Conservation (phyloP, 2,797 vertebrate genomes). For the Lutjanus campechanus region DNA sequence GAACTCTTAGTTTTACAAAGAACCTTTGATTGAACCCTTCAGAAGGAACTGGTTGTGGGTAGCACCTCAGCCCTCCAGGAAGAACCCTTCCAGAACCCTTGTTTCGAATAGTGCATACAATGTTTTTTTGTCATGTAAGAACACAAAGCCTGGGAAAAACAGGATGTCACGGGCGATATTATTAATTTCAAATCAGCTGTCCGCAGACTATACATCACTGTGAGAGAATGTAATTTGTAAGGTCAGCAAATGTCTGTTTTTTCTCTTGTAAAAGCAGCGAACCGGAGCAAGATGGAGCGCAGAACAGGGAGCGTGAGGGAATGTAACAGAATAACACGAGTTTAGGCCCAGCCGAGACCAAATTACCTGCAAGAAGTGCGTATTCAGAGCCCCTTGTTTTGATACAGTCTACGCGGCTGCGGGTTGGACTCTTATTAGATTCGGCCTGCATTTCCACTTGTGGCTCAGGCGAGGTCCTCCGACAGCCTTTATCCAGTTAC, state of each 20-base stretch:
- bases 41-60: no score
- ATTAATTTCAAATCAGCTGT: slow-evolving; percentile 54
- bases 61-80: no score
- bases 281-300: slow-evolving; percentile 15
- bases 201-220: slow-evolving; percentile 9
- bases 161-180: slow-evolving; percentile 22
- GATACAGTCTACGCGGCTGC: slow-evolving; percentile 56
- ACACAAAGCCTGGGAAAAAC: slow-evolving; percentile 12
- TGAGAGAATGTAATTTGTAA: slow-evolving; percentile 49
- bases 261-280: slow-evolving; percentile 44
- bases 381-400: slow-evolving; percentile 55
- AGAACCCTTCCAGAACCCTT: no score
- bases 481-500: slow-evolving; percentile 70
- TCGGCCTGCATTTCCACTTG: slow-evolving; percentile 64
- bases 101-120: neutral
- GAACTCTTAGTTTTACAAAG: no score
- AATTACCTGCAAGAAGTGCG: slow-evolving; percentile 57
- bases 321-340: slow-evolving; percentile 58
- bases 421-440: slow-evolving; percentile 64
- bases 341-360: slow-evolving; percentile 47
- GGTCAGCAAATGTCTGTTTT: slow-evolving; percentile 53
- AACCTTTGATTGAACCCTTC: no score
- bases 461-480: slow-evolving; percentile 43
- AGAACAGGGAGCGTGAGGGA: slow-evolving; percentile 51
- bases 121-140: slow-evolving; percentile 10